phyloP scores from a whole-genome alignment of 2,113 vertebrate genomes.

The Aplodontia rufa region DNA sequence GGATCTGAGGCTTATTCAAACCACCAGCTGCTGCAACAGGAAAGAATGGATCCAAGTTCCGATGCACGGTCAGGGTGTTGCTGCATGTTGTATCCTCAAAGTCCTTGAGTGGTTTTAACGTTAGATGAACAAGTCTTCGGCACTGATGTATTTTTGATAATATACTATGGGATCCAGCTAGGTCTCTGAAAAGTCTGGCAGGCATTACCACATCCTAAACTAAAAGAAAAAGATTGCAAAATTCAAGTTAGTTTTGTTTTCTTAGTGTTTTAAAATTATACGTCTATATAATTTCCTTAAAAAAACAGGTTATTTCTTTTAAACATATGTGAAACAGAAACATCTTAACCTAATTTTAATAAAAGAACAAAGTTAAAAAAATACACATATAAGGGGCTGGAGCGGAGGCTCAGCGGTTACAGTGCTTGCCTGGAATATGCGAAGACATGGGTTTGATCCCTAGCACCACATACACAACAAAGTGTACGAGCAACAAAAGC shows the following conservation, averaged over 20 bases:
- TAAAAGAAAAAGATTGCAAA: conserved; percentile 69
- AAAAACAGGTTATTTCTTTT: background rate
- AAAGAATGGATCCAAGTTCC: conserved; percentile 20
- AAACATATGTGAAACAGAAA: background rate
- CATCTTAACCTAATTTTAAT: background rate
- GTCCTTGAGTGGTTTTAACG: conserved; percentile 29
- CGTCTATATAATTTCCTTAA: background rate
- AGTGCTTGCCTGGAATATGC: background rate
- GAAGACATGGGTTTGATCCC: background rate
- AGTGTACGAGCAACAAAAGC: too few species aligned
- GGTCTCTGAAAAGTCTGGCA: conserved; percentile 75
- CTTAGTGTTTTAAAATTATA: background rate
- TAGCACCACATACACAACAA: too few species aligned
- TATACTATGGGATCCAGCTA: conserved; percentile 26
- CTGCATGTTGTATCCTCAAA: background rate
- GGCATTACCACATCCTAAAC: conserved; percentile 79
- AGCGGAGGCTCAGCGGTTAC: background rate
- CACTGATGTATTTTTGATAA: conserved; percentile 41
- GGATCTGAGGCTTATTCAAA: conserved; percentile 11
- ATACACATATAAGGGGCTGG: background rate
- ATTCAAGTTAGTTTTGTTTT: background rate
- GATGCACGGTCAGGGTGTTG: background rate
- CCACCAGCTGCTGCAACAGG: background rate
- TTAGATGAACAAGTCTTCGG: background rate
- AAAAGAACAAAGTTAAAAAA: conserved; percentile 24